Evolutionary conservation across 2,797 vertebrate genomes (phyloP), one percentile per base, ranked within the genome.

Genomic region (Tolypeutes matacus): DNA sequence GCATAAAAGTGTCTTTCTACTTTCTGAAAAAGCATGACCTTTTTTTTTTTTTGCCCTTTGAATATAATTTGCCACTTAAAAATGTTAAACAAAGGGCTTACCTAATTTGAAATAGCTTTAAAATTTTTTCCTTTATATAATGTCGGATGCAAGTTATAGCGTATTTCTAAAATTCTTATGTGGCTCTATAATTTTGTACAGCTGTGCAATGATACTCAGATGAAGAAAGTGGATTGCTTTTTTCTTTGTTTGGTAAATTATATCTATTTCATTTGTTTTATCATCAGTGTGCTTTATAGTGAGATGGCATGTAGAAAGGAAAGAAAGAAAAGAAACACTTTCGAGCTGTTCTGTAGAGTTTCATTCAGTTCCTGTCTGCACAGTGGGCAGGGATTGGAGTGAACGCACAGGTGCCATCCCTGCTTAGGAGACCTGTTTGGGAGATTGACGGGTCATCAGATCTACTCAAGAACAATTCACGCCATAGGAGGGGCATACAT

Each of bases 31-130:
- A 76, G n/a, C 34, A 1, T 42, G 42, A 12, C 31, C 42, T 14
- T 34, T 85, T 94, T 76, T 88, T 42, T 14, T 34, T 85, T 94
- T 76, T 88, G 23, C 39, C 29, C 92, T 94, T 87, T 42, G 39
- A 58, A 53, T 53, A 29, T 77, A 76, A 77, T 34, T 86, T 73
- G 21, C 23, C n/a, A 93, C 80, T 39, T 67, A 78, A 86, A 51
- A 36, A 72, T 27, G n/a, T 15, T 5, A 67, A 29, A 13, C 81
- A 51, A 80, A 86, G 64, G 46, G 27, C 21, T 12, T 4, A 18
- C 36, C 27, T 69, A 72, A 80, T 83, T 36, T 49, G 53, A 91
- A 83, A 49, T 81, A 14, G 21, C 51, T 95, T 39, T 25, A 36
- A 76, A 51, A 80, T 56, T 0, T 31, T 76, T 4, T 65, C 62